Percentiles rank a stretch among this genome's conserved stretches.
phyloP scores from a whole-genome alignment of 2,113 vertebrate species.

The Megaceryle maxima region DNA sequence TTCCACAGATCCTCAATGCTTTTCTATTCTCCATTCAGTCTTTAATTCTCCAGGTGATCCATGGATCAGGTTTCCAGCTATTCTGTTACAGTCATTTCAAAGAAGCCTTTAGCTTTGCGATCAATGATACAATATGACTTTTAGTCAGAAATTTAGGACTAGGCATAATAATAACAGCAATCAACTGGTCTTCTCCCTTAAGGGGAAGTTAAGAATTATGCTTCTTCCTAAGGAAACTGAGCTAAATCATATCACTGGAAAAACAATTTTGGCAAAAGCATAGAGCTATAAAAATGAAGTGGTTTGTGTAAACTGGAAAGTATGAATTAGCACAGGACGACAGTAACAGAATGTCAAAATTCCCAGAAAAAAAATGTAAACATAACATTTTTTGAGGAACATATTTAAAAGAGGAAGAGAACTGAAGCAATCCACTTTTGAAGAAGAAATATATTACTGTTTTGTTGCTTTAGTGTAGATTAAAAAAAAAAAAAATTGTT shows the following conservation, averaged over 20 bases:
- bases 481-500: background rate
- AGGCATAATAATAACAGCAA: background rate
- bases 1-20: background rate
- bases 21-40: background rate
- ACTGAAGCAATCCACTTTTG: background rate
- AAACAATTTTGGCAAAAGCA: background rate
- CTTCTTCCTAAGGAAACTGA: background rate
- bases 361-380: background rate
- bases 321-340: background rate
- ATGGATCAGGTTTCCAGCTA: background rate
- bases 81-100: background rate
- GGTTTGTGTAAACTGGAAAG: background rate
- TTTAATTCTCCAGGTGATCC: background rate
- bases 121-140: background rate
- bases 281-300: background rate
- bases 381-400: background rate
- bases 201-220: background rate
- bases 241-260: background rate
- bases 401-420: background rate
- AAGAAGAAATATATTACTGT: background rate
- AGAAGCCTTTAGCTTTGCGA: fast-evolving
- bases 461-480: background rate
- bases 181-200: background rate
- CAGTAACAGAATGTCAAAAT: background rate
- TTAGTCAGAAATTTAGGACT: background rate